Evolutionary conservation across 1,140 invertebrate genomes (phyloP).

Genomic region (Chironomus tepperi): DNA sequence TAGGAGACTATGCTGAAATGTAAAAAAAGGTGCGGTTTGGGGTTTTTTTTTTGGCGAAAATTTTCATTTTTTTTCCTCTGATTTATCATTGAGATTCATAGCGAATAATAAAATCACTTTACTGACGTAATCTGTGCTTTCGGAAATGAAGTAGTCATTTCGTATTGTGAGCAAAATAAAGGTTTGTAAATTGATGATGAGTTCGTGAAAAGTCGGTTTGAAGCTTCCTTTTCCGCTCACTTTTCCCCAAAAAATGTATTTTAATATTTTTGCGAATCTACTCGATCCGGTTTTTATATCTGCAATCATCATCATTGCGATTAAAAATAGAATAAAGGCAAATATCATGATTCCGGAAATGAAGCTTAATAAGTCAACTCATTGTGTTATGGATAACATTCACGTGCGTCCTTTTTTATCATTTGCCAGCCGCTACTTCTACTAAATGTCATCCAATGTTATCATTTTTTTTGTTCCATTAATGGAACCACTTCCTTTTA

Average conservation of each 20-base stretch:
- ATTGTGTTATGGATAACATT: not conserved
- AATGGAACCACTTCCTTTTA: not conserved
- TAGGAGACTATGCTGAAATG: not conserved
- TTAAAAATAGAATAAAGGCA: not conserved
- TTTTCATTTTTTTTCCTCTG: not conserved
- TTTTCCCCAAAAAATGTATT: too few species aligned
- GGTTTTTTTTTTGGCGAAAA: not conserved
- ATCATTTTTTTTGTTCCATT: not conserved
- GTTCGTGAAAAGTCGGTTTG: not conserved
- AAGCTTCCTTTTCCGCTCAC: not conserved
- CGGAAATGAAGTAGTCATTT: not conserved
- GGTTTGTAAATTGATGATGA: not conserved
- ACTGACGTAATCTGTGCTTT: conserved; percentile 12
- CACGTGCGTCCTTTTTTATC: not conserved
- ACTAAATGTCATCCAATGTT: not conserved
- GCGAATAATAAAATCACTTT: too few species aligned
- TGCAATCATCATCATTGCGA: not conserved
- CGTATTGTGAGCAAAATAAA: not conserved
- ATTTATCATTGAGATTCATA: not conserved
- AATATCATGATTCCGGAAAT: conserved; percentile 8
- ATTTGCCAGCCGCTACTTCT: not conserved
- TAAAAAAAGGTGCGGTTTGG: not conserved
- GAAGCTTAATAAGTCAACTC: not conserved
- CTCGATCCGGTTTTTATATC: too few species aligned
- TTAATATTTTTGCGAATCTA: too few species aligned